Conservation (phyloP, 2,113 vertebrate species). For the Dryoscopus gambensis region DNA sequence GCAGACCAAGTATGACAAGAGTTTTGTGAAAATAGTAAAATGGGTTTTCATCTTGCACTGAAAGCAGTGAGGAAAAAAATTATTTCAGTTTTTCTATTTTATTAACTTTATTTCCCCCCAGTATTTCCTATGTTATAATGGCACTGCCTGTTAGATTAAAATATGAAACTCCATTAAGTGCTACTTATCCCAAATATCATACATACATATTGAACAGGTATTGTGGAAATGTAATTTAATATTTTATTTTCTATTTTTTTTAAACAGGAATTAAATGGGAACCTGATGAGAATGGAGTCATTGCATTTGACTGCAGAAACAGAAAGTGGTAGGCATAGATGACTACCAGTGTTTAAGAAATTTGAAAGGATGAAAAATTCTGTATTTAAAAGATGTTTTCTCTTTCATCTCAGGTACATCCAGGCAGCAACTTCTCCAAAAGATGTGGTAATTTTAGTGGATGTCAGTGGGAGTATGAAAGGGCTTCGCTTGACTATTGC, state of each 20-base stretch:
- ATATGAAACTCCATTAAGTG: not conserved
- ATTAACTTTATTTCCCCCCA: not conserved
- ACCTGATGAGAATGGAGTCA: conserved; percentile 95
- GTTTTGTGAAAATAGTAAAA: not conserved
- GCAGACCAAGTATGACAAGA: not conserved
- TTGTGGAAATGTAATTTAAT: conserved; percentile 27
- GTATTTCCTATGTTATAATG: not conserved
- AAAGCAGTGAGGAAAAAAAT: not conserved
- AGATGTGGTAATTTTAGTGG: conserved; percentile 95
- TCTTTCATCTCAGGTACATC: conserved; percentile 84
- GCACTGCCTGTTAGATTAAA: not conserved
- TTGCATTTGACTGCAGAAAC: conserved; percentile 97
- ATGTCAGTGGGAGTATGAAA: conserved; percentile 98
- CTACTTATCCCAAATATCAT: not conserved
- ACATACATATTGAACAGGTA: not conserved
- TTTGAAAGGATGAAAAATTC: not conserved
- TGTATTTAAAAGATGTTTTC: not conserved
- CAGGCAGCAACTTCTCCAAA: conserved; percentile 98
- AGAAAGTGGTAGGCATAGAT: conserved; percentile 87
- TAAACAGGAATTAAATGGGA: conserved; percentile 94
- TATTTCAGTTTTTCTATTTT: not conserved
- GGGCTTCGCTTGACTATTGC: conserved; percentile 95
- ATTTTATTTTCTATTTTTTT: not conserved
- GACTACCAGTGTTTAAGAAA: not conserved
- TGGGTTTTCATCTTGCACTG: not conserved